Conservation (phyloP, 1,140 invertebrate species). For the Lepidurus packardi region DNA sequence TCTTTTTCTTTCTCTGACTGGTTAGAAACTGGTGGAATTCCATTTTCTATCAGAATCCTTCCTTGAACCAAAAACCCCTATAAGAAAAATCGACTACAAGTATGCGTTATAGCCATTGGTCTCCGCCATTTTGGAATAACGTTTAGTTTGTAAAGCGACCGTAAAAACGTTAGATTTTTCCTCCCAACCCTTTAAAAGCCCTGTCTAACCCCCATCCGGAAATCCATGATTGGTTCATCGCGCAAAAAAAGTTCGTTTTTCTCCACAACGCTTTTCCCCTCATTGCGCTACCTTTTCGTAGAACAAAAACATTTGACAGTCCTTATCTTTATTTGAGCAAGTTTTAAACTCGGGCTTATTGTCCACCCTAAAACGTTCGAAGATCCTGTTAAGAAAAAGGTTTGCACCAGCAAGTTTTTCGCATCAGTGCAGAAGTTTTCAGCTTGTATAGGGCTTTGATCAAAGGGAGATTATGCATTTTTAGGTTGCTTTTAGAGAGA, state of each 20-base stretch:
- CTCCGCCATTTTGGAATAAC: no score
- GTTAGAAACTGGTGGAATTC: no score
- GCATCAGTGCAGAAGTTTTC: background rate
- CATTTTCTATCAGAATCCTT: no score
- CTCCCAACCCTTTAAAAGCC: background rate
- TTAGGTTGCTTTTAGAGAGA: background rate
- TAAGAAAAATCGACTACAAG: no score
- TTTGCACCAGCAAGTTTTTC: background rate
- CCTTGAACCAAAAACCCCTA: no score
- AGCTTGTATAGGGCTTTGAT: background rate
- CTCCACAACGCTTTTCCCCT: background rate
- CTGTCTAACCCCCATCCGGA: background rate
- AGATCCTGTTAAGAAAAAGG: background rate
- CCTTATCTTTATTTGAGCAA: conserved; percentile 4
- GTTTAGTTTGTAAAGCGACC: no score
- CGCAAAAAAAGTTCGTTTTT: background rate
- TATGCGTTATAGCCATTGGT: no score
- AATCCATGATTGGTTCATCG: background rate
- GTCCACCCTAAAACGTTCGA: background rate
- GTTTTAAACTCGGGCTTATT: background rate
- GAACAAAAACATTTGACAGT: background rate
- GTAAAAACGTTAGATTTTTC: no score
- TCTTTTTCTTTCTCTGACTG: background rate
- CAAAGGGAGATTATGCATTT: background rate
- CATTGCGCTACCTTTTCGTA: background rate